Evolutionary conservation across 1,140 invertebrate genomes (phyloP).

Genomic region (Lepeophtheirus salmonis): DNA sequence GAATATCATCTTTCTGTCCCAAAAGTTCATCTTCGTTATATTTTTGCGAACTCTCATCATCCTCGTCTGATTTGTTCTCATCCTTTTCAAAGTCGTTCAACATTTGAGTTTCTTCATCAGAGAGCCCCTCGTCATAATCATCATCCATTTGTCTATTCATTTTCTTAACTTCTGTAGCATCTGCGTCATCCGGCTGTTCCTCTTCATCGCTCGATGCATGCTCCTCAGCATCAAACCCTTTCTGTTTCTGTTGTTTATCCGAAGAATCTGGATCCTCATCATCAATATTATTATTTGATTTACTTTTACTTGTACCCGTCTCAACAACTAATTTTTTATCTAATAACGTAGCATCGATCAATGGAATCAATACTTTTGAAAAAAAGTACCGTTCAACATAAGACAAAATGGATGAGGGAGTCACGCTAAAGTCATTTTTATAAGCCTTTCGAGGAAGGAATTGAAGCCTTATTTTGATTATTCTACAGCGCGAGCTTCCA

Average conservation of each 20-base stretch:
- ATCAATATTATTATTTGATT: conserved; percentile 27
- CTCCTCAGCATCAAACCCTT: background rate
- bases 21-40: background rate
- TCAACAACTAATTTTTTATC: conserved; percentile 16
- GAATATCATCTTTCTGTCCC: conserved; percentile 2
- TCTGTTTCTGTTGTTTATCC: conserved; percentile 1
- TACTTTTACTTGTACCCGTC: conserved; percentile 23
- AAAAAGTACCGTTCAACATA: conserved; percentile 32
- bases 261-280: conserved; percentile 17
- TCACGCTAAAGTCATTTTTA: conserved; percentile 44
- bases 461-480: conserved; percentile 33
- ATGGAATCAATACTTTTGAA: conserved; percentile 24
- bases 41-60: conserved; percentile 2
- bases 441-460: conserved; percentile 54
- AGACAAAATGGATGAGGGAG: conserved; percentile 39
- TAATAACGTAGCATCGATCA: conserved; percentile 9
- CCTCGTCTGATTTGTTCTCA: background rate
- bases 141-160: conserved; percentile 6
- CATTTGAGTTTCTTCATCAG: conserved; percentile 8
- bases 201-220: conserved; percentile 10
- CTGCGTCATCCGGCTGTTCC: conserved; percentile 15
- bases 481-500: background rate
- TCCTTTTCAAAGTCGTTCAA: conserved; percentile 12
- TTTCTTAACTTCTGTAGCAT: conserved; percentile 15
- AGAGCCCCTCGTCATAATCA: conserved; percentile 6